These are phyloP conservation scores for Agrochola lychnidis DNA, from an alignment of 2,888 invertebrate species.

Conservation along the genomic window DNA sequence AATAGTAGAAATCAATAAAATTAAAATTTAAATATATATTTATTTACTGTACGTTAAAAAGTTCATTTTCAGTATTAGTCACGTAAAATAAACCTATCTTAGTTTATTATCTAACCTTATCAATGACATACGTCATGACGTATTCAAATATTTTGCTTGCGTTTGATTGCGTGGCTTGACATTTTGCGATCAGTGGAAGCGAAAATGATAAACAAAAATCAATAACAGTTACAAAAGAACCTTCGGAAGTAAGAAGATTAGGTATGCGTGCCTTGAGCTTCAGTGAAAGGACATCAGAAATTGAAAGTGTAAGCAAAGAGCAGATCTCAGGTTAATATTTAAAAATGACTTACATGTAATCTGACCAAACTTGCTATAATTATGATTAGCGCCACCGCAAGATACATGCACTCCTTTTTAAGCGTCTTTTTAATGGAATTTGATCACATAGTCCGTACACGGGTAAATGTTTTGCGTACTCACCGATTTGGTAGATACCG, in stretches of 20 bases:
- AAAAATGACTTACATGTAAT: slow-evolving; percentile 85
- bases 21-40: not conserved
- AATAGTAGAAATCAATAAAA: not conserved
- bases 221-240: slow-evolving; percentile 12
- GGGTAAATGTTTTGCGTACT: slow-evolving; percentile 80
- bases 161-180: slow-evolving; percentile 21
- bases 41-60: not conserved
- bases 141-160: slow-evolving; percentile 8
- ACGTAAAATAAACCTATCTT: not conserved
- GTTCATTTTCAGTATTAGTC: not conserved
- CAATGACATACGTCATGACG: slow-evolving; percentile 21
- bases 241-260: slow-evolving; percentile 11
- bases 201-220: slow-evolving; percentile 33
- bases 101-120: slow-evolving; percentile 26
- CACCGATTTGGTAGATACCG: slow-evolving; percentile 81
- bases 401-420: slow-evolving; percentile 86
- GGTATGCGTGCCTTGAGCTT: slow-evolving; percentile 43
- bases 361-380: slow-evolving; percentile 88
- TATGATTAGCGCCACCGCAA: slow-evolving; percentile 88
- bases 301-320: slow-evolving; percentile 43
- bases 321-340: slow-evolving; percentile 45
- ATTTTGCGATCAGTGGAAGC: slow-evolving; percentile 15
- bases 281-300: slow-evolving; percentile 36
- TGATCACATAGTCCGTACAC: slow-evolving; percentile 69
- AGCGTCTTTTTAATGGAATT: slow-evolving; percentile 60